Evolutionary conservation across 1,140 invertebrate genomes (phyloP).

Genomic region (Drosophila chauvacae): DNA sequence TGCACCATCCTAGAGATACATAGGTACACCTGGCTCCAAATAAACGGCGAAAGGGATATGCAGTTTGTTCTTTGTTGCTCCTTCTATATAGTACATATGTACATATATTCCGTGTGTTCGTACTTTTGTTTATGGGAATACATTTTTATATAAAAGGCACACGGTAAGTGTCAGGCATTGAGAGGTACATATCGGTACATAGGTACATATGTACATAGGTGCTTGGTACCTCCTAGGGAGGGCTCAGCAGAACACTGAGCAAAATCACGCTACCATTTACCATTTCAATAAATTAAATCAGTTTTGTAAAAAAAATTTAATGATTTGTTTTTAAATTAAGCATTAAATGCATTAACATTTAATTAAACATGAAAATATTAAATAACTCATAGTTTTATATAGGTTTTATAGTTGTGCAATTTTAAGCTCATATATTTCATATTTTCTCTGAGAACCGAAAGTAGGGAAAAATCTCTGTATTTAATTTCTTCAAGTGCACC

Average conservation of each 20-base stretch:
- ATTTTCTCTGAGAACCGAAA: too few relatives aligned
- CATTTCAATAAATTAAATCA: background rate
- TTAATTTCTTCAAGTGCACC: slow-evolving; percentile 7
- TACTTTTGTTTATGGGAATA: slow-evolving; percentile 34
- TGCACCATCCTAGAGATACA: background rate
- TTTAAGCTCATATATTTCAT: background rate
- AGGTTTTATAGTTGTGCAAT: too few relatives aligned
- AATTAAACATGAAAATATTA: background rate
- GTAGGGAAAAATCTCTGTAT: background rate
- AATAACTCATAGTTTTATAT: too few relatives aligned
- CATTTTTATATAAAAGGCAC: slow-evolving; percentile 14
- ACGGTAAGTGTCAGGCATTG: slow-evolving; percentile 25
- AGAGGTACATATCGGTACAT: background rate
- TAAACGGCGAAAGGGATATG: slow-evolving; percentile 1
- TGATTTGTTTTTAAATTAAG: too few relatives aligned
- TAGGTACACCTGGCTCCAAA: background rate
- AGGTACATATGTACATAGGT: background rate
- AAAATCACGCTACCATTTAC: background rate
- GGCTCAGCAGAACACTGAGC: background rate
- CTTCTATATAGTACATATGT: background rate
- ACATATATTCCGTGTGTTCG: background rate
- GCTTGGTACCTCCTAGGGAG: too few relatives aligned
- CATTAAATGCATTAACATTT: too few relatives aligned
- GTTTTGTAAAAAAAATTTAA: background rate
- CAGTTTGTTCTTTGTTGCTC: background rate